Conservation (phyloP, 2,888 invertebrate genomes). For the Melanargia galathea region DNA sequence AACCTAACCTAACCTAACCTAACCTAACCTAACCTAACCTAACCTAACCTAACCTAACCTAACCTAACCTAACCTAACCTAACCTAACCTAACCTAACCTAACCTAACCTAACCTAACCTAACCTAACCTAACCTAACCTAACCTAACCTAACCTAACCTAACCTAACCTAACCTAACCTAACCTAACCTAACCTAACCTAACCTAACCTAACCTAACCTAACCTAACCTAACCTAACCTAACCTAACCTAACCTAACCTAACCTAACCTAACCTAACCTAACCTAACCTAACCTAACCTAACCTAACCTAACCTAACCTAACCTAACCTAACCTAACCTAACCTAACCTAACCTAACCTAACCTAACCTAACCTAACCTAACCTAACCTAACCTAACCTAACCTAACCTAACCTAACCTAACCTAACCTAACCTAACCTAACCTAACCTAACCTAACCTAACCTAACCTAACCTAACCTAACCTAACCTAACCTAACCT, state of each 20-base stretch:
- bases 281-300: constrained; percentile 32
- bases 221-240: constrained; percentile 29
- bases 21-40: constrained; percentile 30
- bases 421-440: constrained; percentile 32
- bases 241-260: constrained; percentile 35
- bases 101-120: constrained; percentile 32
- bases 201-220: constrained; percentile 34
- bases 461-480: constrained; percentile 32
- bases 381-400: constrained; percentile 32
- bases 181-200: constrained; percentile 35
- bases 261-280: constrained; percentile 37
- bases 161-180: constrained; percentile 38
- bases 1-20: constrained; percentile 34
- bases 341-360: constrained; percentile 2
- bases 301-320: constrained; percentile 31
- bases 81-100: constrained; percentile 32
- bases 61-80: constrained; percentile 32
- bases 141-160: constrained; percentile 36
- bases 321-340: constrained; percentile 32
- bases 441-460: constrained; percentile 31
- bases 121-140: constrained; percentile 31
- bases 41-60: constrained; percentile 32
- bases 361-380: constrained; percentile 33
- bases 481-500: constrained; percentile 36
- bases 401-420: constrained; percentile 32